phyloP scores from a whole-genome alignment of 2,797 vertebrate genomes.

The Labroides dimidiatus region DNA sequence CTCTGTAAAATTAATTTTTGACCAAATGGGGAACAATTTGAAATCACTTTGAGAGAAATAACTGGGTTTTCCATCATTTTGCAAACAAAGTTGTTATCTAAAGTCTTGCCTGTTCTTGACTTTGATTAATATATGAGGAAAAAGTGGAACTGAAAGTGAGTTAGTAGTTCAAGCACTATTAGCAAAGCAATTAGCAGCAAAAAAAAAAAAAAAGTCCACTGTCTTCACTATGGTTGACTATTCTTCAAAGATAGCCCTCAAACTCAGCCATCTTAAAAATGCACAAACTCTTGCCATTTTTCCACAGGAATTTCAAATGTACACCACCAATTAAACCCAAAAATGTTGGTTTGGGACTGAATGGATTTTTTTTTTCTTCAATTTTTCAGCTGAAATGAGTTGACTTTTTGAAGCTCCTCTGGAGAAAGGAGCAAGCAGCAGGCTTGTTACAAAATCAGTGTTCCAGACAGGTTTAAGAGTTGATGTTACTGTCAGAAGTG shows the following conservation, averaged over 20 bases:
- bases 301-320: constrained; percentile 32
- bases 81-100: too few relatives aligned
- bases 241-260: neutral
- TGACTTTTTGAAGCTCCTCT: neutral
- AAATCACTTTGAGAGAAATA: too few relatives aligned
- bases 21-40: too few relatives aligned
- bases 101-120: too few relatives aligned
- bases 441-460: neutral
- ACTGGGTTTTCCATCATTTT: too few relatives aligned
- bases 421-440: neutral
- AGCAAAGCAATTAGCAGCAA: too few relatives aligned
- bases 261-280: neutral
- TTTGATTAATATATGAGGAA: too few relatives aligned
- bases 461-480: too few relatives aligned
- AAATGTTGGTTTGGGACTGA: constrained; percentile 13
- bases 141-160: too few relatives aligned
- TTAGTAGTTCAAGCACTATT: too few relatives aligned
- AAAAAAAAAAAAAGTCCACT: too few relatives aligned
- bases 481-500: neutral
- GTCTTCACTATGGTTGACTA: neutral
- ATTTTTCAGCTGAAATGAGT: neutral
- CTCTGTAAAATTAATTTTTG: too few relatives aligned
- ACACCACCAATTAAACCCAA: constrained; percentile 1
- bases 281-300: neutral
- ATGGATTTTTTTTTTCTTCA: neutral